A percentile compares a stretch with the other conserved stretches of the same genome.
Conservation (phyloP, 1,140 invertebrate genomes). For the Euwallacea fornicatus region DNA sequence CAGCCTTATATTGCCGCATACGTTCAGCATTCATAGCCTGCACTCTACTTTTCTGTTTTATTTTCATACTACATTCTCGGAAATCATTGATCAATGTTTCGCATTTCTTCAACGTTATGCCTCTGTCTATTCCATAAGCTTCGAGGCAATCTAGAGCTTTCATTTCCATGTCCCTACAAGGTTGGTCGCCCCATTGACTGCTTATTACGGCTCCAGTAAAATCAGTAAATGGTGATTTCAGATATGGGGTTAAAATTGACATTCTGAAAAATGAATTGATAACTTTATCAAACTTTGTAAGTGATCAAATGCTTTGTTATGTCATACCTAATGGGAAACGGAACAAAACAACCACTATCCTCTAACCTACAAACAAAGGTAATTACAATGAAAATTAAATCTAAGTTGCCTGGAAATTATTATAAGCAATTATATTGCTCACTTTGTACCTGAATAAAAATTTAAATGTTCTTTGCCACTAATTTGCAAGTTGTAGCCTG, state of each 20-base stretch:
- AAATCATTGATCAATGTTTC: conserved; percentile 63
- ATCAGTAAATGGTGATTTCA: conserved; percentile 69
- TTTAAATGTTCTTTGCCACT: no score
- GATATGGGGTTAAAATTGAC: conserved; percentile 57
- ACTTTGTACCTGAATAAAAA: no score
- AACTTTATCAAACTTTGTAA: no score
- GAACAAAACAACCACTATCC: no score
- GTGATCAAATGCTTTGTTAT: no score
- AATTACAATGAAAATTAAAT: no score
- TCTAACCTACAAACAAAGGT: no score
- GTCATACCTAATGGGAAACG: no score
- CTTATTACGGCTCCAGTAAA: conserved; percentile 62
- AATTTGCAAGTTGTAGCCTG: no score
- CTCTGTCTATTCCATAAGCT: conserved; percentile 68
- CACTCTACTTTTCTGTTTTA: conserved; percentile 61
- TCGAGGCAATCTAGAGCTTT: conserved; percentile 71
- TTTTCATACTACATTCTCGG: conserved; percentile 63
- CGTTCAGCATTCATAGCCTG: conserved; percentile 61
- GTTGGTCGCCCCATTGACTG: conserved; percentile 60
- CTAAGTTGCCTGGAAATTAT: no score
- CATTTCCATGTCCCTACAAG: conserved; percentile 67
- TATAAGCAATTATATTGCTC: no score
- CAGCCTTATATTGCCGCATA: conserved; percentile 56
- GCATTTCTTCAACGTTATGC: conserved; percentile 58
- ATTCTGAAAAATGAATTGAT: conserved; percentile 2